A percentile compares a stretch with the other conserved stretches of the same genome.
phyloP scores from a whole-genome alignment of 2,888 invertebrate genomes.

The Pyralis farinalis region DNA sequence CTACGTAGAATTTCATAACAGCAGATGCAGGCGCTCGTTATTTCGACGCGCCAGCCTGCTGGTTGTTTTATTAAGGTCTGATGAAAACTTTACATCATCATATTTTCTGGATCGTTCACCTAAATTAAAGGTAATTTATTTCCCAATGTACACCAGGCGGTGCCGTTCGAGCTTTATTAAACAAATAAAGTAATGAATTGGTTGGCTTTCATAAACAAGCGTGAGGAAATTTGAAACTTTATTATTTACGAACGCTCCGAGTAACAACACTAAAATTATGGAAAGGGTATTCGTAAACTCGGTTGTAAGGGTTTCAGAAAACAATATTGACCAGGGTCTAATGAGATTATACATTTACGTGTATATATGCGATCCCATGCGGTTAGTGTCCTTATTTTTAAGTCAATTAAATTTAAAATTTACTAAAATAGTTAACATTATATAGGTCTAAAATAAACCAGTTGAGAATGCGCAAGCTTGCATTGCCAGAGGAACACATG shows the following conservation, averaged over 20 bases:
- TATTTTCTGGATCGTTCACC: constrained; percentile 73
- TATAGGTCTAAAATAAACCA: no score
- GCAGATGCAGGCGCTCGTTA: constrained; percentile 18
- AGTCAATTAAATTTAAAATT: no score
- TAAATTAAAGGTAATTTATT: constrained; percentile 79
- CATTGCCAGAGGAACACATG: no score
- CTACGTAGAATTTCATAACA: constrained; percentile 8
- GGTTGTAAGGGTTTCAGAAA: constrained; percentile 22
- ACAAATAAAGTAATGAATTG: constrained; percentile 75
- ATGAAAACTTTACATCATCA: constrained; percentile 74
- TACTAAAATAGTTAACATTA: no score
- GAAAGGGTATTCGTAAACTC: constrained; percentile 30
- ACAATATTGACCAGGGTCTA: constrained; percentile 10
- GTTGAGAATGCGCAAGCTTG: no score
- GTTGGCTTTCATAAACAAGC: constrained; percentile 62
- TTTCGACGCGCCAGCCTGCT: constrained; percentile 22
- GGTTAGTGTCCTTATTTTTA: no score
- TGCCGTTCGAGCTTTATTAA: constrained; percentile 69
- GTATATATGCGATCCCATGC: neutral
- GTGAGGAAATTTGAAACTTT: constrained; percentile 61
- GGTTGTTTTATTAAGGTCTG: constrained; percentile 57
- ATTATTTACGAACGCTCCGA: constrained; percentile 53
- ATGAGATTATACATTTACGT: neutral
- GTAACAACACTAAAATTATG: constrained; percentile 44
- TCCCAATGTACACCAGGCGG: constrained; percentile 61